Base-by-base conservation (phyloP, 1,140 invertebrate species). In the Panagrolaimus sp. region DNA sequence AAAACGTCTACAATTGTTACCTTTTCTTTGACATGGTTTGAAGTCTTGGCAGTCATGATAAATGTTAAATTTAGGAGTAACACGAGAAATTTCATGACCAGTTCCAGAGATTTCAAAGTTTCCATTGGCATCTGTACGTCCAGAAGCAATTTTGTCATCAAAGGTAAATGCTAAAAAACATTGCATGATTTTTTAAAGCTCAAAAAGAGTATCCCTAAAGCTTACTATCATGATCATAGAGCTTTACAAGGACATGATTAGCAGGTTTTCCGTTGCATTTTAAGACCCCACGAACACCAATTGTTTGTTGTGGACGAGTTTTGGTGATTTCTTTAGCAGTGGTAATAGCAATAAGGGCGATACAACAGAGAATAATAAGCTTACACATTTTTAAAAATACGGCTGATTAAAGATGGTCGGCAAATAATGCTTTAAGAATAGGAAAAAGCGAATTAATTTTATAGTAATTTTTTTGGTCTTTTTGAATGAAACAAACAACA, bases 11-110 rank as follows among this genome's bases (percentile, higher is more conserved):
- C n/a, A n/a, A n/a, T n/a, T n/a, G n/a, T n/a, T n/a, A n/a, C n/a
- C n/a, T 9, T 76, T 76, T 44, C 74, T 53, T 74, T 76, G 74
- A 42, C 74, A 76, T 23, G 76, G 74, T 63, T 78, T 31, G 31
- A 46, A 61, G 42, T 72, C 73, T 14, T 66, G 57, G 53, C 67
- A 78, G 46, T 68, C 65, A 31, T 74, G 66, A 38, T 78, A 76
- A 13, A 43, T 42, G n/a, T n/a, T 67, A 23, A 74, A 61, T 51
- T 75, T 78, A 14, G 67, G 70, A 47, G 69, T 71, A 47, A 75
- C 78, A 20, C 13, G 72, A 9, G 76, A 75, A 27, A 76, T 23
- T 61, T 76, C 74, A 66, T 77, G 68, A 9, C 76, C 79, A 61
- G n/a, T 64, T 43, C 74, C 74, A 20, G 71, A 31, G 16, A 78